Percentiles rank a stretch among this genome's conserved stretches.
These are phyloP conservation scores for Napeogenes sylphis DNA, from an alignment of 2,888 invertebrate species.

Conservation along the genomic window DNA sequence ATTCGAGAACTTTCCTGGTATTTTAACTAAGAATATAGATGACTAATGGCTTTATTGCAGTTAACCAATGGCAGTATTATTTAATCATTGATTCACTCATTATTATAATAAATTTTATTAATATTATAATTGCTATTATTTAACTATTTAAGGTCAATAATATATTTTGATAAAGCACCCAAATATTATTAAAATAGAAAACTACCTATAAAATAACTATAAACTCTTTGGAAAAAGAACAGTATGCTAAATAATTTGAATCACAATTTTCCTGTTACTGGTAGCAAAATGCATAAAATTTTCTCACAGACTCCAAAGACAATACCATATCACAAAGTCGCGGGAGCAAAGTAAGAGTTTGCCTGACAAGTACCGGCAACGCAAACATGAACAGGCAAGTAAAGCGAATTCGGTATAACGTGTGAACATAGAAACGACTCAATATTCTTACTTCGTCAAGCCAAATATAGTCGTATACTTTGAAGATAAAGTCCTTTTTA, in stretches of 20 bases:
- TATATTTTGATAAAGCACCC: too few species aligned
- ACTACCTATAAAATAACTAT: neutral
- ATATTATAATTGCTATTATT: too few species aligned
- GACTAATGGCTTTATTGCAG: too few species aligned
- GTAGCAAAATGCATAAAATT: constrained; percentile 54
- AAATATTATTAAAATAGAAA: too few species aligned
- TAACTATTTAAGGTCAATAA: too few species aligned
- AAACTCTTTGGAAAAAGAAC: neutral
- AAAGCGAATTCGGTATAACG: constrained; percentile 50
- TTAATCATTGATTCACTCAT: too few species aligned
- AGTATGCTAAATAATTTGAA: neutral
- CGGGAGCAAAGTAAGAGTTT: constrained; percentile 65
- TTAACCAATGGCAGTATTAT: too few species aligned
- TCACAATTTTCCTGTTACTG: constrained; percentile 21
- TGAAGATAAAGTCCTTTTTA: constrained; percentile 12
- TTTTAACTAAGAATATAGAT: too few species aligned
- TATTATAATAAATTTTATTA: too few species aligned
- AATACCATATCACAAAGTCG: constrained; percentile 65
- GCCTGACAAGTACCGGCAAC: constrained; percentile 65
- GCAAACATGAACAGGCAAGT: constrained; percentile 62
- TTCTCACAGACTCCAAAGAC: constrained; percentile 63
- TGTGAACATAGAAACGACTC: constrained; percentile 30
- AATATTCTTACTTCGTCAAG: constrained; percentile 21
- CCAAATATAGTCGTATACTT: constrained; percentile 11
- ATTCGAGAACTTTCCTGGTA: too few species aligned